Conservation (phyloP, 2,888 invertebrate species). For the Ptilodon capucinus region DNA sequence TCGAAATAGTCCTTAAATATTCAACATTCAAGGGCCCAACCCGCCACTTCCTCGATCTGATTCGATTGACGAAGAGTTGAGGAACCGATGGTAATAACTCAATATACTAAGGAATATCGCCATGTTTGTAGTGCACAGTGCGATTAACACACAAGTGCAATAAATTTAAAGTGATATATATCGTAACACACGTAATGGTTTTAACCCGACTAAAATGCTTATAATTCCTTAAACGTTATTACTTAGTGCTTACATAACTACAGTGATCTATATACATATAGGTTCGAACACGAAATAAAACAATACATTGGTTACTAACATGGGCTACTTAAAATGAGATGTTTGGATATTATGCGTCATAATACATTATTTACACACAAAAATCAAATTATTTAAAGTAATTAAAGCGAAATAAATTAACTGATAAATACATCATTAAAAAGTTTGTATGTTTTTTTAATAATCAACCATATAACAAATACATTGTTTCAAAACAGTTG, state of each 20-base stretch:
- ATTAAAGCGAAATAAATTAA: constrained; percentile 15
- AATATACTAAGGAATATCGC: background rate
- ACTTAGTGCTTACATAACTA: background rate
- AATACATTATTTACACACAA: constrained; percentile 32
- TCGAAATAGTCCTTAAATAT: background rate
- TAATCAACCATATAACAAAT: background rate
- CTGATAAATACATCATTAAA: constrained; percentile 8
- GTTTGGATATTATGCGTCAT: constrained; percentile 19
- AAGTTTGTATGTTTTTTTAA: background rate
- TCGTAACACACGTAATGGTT: background rate
- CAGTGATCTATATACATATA: constrained; percentile 3
- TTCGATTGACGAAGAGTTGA: no score
- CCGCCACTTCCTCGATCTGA: no score
- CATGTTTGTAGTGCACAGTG: background rate
- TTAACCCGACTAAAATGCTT: background rate
- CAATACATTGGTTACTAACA: constrained; percentile 19
- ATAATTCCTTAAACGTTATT: background rate
- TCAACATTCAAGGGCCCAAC: no score
- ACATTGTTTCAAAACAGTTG: background rate
- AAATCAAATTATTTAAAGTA: constrained; percentile 15
- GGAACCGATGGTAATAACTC: background rate
- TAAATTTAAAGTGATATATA: background rate
- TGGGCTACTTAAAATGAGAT: constrained; percentile 32
- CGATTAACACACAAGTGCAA: background rate
- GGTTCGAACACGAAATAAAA: constrained; percentile 6